Base-by-base conservation (phyloP, 2,797 vertebrate species). In the Linurgus olivaceus region DNA sequence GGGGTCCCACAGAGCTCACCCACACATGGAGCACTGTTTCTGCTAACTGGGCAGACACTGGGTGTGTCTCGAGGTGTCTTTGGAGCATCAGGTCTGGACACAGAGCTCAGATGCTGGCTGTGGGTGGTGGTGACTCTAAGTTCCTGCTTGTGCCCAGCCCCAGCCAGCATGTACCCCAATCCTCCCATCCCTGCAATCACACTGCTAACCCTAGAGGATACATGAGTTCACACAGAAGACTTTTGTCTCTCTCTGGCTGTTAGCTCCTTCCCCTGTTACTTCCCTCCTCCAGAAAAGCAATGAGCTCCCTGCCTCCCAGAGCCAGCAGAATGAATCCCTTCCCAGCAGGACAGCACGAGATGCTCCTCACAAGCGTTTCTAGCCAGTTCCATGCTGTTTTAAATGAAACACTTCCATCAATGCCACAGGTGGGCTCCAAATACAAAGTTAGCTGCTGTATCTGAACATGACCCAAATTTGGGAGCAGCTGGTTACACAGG, bases 321-420 rank as follows among this genome's bases (percentile, higher is more conserved):
- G 42, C 50, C 68, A 29, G 31, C 42, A 84, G 68, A 83, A 86
- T 68, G 50, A 40, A 92, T 73, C 79, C 50, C 57, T 88, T 77
- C 62, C 65, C 73, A 72, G 68, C 61, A 91, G 45, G 71, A 61
- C 42, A 88, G 79, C 66, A 68, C 0, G 0, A 90, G 28, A 11
- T 65, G 8, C n/a, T 90, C 90, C 82, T 91, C 52, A 52, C 3
- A 4, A 66, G 24, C 47, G 12, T 11, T 51, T 54, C 62, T 70
- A 91, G 76, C n/a, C 87, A 86, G 67, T 50, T 73, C 45, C 85
- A 77, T 17, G 75, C 85, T 89, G 94, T 37, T 96, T 88, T 84
- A 95, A 96, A 94, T 88, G 33, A 95, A 96, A 92, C 73, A 83
- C 73, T 90, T 90, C 76, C 48, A 80, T 70, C 84, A 90, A 72